Base-by-base conservation (phyloP, 2,797 vertebrate species). In the Ptychadena robeensis region DNA sequence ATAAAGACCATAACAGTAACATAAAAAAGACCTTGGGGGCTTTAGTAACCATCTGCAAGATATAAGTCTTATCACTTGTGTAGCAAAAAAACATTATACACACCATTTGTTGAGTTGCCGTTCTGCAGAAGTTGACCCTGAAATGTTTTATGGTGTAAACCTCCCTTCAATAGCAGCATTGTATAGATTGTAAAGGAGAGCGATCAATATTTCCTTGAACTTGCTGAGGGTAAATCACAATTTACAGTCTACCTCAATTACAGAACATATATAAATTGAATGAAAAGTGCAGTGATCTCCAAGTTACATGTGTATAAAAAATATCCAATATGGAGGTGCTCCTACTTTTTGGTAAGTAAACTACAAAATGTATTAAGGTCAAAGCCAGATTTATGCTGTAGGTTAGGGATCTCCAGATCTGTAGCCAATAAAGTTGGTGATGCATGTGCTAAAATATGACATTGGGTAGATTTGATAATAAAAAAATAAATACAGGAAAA, bases 181-280 rank as follows among this genome's bases (percentile, higher is more conserved):
- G 59, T 28, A 61, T 61, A n/a, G 59, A 61, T 61, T 10, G 9
- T 4, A 4, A 8, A 4, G 4, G 59, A 11, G 44, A 12, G 59
- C 3, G 59, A 61, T 61, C 59, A 61, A 61, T 61, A 28, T 61
- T 61, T 27, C 59, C 59, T 61, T 61, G 59, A 61, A 61, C 59
- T 61, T 61, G 25, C 59, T 28, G 59, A 61, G 59, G 2, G n/a
- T 27, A 10, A 25, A 61, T 27, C 27, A 28, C 9, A 61, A 53
- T 61, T 61, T 61, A 61, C 27, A 28, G 59, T 61, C 27, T 12
- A 61, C 59, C 59, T 61, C n/a, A 27, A 27, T 28, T 11, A 61
- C n/a, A 4, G 59, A 61, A 25, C 59, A 61, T 12, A 14, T 27
- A 61, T 25, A 61, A 61, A 61, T 61, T 61, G 59, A 61, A 61